These are phyloP conservation scores for Theropithecus gelada DNA, from an alignment of 2,113 vertebrate genomes.

Conservation along the genomic window DNA sequence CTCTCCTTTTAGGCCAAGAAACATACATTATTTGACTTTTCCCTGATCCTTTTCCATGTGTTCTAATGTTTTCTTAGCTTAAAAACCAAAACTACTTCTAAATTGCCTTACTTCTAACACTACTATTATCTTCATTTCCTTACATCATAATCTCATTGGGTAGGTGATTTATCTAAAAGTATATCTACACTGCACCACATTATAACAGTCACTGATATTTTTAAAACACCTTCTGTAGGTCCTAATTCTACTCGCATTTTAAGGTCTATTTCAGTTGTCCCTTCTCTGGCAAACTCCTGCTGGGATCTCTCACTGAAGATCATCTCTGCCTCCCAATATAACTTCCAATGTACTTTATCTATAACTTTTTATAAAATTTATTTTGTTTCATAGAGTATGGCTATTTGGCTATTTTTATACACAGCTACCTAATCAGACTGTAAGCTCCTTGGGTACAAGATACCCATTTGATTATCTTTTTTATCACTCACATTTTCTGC, in stretches of 20 bases:
- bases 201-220: not conserved
- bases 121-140: not conserved
- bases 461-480: not conserved
- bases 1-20: not conserved
- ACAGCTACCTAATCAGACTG: not conserved
- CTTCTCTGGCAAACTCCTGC: not conserved
- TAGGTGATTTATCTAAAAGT: slow-evolving; percentile 34
- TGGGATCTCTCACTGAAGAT: not conserved
- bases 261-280: not conserved
- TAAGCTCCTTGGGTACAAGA: not conserved
- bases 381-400: not conserved
- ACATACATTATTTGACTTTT: not conserved
- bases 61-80: not conserved
- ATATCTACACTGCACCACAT: not conserved
- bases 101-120: not conserved
- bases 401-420: not conserved
- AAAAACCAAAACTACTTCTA: not conserved
- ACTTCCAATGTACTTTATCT: not conserved
- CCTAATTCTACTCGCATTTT: not conserved
- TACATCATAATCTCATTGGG: not conserved
- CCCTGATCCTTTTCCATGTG: not conserved
- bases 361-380: not conserved
- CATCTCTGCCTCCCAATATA: not conserved
- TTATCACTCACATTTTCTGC: not conserved
- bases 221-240: not conserved